These are phyloP conservation scores for Pseudochaenichthys georgianus DNA, from an alignment of 2,797 vertebrate genomes.

Conservation along the genomic window DNA sequence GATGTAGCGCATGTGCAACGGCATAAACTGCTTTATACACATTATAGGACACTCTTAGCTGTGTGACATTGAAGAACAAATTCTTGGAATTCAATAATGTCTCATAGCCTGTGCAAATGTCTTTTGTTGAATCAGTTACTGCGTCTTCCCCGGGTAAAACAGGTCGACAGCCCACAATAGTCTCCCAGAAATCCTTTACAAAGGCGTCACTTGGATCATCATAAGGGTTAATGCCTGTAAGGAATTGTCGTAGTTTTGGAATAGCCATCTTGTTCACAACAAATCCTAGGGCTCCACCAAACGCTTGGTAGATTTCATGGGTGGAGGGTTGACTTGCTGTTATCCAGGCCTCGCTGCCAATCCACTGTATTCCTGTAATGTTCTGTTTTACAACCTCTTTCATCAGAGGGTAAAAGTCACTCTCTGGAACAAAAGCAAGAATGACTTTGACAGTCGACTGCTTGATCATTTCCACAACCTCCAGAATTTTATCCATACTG, in stretches of 20 bases:
- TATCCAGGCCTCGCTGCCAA: slow-evolving; percentile 87
- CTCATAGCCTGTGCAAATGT: slow-evolving; percentile 77
- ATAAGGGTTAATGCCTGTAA: slow-evolving; percentile 74
- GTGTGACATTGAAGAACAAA: slow-evolving; percentile 80
- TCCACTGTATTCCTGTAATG: slow-evolving; percentile 86
- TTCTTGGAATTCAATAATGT: slow-evolving; percentile 65
- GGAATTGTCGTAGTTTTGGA: slow-evolving; percentile 77
- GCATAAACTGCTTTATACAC: slow-evolving; percentile 87
- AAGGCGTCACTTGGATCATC: slow-evolving; percentile 64
- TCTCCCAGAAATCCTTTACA: slow-evolving; percentile 83
- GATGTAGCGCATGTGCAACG: slow-evolving; percentile 82
- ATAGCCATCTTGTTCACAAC: slow-evolving; percentile 81
- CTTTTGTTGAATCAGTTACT: background rate
- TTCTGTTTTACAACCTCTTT: slow-evolving; percentile 82
- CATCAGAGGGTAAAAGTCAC: slow-evolving; percentile 83
- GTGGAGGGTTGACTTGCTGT: slow-evolving; percentile 80
- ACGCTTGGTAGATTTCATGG: slow-evolving; percentile 77
- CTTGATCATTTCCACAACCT: slow-evolving; percentile 81
- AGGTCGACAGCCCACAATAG: slow-evolving; percentile 76
- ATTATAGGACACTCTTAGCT: slow-evolving; percentile 84
- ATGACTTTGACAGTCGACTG: slow-evolving; percentile 82
- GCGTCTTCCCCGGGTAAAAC: slow-evolving; percentile 11
- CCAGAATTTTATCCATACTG: slow-evolving; percentile 69
- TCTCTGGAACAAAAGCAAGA: slow-evolving; percentile 82
- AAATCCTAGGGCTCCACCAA: slow-evolving; percentile 84